These are phyloP conservation scores for Arothron firmamentum DNA, from an alignment of 2,113 vertebrate species.

Conservation along the genomic window DNA sequence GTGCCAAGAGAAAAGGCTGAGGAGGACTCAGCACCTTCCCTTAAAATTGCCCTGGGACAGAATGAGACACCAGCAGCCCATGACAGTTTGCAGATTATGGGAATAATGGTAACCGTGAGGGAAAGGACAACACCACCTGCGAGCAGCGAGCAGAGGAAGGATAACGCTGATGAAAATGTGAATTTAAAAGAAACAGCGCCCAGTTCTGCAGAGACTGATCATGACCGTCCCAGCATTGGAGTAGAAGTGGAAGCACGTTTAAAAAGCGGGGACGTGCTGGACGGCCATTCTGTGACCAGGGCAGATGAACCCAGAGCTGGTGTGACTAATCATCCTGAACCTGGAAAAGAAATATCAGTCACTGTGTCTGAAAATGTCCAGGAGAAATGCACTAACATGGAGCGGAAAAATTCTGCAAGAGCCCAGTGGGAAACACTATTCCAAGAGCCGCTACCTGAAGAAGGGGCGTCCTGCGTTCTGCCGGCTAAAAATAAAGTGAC, in stretches of 20 bases:
- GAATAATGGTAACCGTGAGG: constrained; percentile 61
- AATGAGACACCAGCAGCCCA: constrained; percentile 11
- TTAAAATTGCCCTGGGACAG: constrained; percentile 23
- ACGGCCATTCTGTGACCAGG: not conserved
- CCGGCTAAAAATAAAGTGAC: constrained; percentile 49
- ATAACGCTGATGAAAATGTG: constrained; percentile 5
- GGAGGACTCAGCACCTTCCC: constrained; percentile 23
- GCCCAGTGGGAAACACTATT: constrained; percentile 26
- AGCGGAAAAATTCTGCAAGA: constrained; percentile 15
- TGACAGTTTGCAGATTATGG: constrained; percentile 55
- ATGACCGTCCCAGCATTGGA: constrained; percentile 1
- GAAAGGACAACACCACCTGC: constrained; percentile 29
- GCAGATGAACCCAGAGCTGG: constrained; percentile 12
- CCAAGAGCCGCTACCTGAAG: constrained; percentile 26
- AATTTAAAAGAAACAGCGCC: constrained; percentile 10
- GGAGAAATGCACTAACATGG: constrained; percentile 13
- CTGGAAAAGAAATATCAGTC: constrained; percentile 17
- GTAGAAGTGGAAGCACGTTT: constrained; percentile 11
- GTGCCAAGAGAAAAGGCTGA: constrained; percentile 10
- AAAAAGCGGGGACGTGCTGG: not conserved
- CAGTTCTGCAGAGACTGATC: constrained; percentile 17
- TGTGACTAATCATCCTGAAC: constrained; percentile 14
- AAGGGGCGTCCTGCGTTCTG: constrained; percentile 20
- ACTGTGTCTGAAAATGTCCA: constrained; percentile 8
- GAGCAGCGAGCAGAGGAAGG: constrained; percentile 1